A percentile compares a stretch with the other conserved stretches of the same genome.
phyloP scores from a whole-genome alignment of 2,797 vertebrate species.

The Smutsia gigantea region DNA sequence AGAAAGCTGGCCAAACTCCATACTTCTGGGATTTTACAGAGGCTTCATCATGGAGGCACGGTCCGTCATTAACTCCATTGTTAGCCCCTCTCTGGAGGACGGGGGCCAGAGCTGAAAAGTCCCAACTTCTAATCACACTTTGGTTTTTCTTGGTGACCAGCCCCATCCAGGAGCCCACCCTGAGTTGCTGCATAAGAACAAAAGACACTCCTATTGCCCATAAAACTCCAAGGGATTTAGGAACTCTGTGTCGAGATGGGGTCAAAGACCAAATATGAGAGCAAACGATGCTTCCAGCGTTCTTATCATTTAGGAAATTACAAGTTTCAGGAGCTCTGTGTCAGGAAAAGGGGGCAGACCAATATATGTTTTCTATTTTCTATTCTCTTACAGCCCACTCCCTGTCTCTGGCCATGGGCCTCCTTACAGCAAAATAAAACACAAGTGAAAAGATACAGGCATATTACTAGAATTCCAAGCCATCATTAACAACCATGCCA shows the following conservation, averaged over 20 bases:
- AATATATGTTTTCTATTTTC: neutral
- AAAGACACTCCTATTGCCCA: no score
- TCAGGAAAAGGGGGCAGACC: neutral
- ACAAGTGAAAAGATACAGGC: neutral
- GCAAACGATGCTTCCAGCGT: neutral
- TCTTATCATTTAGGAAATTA: neutral
- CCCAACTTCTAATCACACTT: neutral
- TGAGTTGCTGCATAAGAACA: neutral
- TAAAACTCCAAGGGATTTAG: neutral
- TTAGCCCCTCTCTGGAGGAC: neutral
- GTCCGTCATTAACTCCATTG: neutral
- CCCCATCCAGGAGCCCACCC: neutral
- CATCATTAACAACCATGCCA: neutral
- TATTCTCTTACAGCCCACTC: neutral
- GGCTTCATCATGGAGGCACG: neutral
- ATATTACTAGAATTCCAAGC: neutral
- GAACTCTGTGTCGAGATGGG: neutral
- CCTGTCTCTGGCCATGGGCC: neutral
- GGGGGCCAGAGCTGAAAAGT: neutral
- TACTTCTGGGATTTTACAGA: neutral
- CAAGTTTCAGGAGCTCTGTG: neutral
- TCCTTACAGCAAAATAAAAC: neutral
- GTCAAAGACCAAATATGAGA: neutral
- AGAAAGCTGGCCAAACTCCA: neutral
- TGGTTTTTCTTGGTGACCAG: neutral